Percentiles rank a stretch among this genome's conserved stretches.
These are phyloP conservation scores for Trichacis sp. DNA, from an alignment of 2,888 invertebrate genomes.

Conservation along the genomic window DNA sequence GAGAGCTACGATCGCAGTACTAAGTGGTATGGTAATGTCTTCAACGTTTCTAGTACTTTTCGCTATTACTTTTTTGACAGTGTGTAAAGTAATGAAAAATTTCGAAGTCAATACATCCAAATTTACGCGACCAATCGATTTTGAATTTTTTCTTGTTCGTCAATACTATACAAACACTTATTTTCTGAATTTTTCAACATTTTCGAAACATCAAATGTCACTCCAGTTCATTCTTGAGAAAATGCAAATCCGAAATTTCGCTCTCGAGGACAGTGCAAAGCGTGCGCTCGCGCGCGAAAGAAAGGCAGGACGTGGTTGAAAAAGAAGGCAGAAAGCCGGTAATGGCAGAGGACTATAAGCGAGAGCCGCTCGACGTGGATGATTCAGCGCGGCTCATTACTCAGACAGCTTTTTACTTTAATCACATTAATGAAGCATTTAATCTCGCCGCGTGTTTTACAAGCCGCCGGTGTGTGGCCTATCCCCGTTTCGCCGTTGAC, in stretches of 20 bases:
- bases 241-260: conserved; percentile 12
- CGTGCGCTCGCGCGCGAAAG: conserved; percentile 35
- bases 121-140: too few relatives aligned
- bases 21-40: too few relatives aligned
- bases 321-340: conserved; percentile 29
- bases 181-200: too few relatives aligned
- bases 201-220: too few relatives aligned
- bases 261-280: conserved; percentile 28
- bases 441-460: conserved; percentile 69
- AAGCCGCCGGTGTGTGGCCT: conserved; percentile 67
- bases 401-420: conserved; percentile 68
- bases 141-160: too few relatives aligned
- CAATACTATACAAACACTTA: too few relatives aligned
- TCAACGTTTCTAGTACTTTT: too few relatives aligned
- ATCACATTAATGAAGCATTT: conserved; percentile 70
- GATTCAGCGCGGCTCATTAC: conserved; percentile 67
- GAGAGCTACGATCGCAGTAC: too few relatives aligned
- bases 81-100: too few relatives aligned
- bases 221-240: too few relatives aligned
- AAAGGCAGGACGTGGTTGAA: conserved; percentile 20
- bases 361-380: conserved; percentile 49
- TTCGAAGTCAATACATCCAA: too few relatives aligned
- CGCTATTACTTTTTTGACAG: too few relatives aligned
- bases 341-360: conserved; percentile 39
- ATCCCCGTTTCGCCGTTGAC: conserved; percentile 58